These are phyloP conservation scores for Phenganax marumi DNA, from an alignment of 92 coral and sea anemone genomes.

Conservation along the genomic window DNA sequence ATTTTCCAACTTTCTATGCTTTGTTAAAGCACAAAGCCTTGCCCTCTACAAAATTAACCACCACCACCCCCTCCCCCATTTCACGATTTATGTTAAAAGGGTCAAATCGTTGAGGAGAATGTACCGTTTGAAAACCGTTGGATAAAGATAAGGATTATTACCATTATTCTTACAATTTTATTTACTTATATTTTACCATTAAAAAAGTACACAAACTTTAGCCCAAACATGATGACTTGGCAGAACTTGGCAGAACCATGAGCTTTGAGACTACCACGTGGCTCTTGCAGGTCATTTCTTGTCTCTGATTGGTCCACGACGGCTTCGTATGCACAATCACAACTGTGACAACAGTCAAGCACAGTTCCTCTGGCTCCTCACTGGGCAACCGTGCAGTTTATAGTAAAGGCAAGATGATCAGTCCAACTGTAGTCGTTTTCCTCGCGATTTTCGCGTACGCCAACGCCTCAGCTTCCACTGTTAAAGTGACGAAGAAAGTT, in stretches of 20 bases:
- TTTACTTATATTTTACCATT: no score
- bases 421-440: slow-evolving; percentile 6
- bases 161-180: no score
- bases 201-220: no score
- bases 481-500: slow-evolving; percentile 40
- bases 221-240: no score
- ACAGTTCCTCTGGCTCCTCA: neutral
- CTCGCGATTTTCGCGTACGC: slow-evolving; percentile 38
- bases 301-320: slow-evolving; percentile 16
- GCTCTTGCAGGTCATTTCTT: neutral
- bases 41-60: no score
- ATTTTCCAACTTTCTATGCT: no score
- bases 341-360: neutral
- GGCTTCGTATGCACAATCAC: neutral
- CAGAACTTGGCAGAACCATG: neutral
- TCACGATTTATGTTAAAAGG: no score
- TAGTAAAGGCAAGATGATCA: neutral
- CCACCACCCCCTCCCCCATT: no score
- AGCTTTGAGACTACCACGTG: neutral
- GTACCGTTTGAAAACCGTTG: no score
- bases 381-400: neutral
- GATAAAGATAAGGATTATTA: no score
- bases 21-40: no score
- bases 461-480: slow-evolving; percentile 27
- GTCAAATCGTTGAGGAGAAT: no score